Percentiles rank a stretch among this genome's conserved stretches.
Conservation (phyloP, 37 sponge, comb jelly and placozoan species). For the Halichondria panicea region DNA sequence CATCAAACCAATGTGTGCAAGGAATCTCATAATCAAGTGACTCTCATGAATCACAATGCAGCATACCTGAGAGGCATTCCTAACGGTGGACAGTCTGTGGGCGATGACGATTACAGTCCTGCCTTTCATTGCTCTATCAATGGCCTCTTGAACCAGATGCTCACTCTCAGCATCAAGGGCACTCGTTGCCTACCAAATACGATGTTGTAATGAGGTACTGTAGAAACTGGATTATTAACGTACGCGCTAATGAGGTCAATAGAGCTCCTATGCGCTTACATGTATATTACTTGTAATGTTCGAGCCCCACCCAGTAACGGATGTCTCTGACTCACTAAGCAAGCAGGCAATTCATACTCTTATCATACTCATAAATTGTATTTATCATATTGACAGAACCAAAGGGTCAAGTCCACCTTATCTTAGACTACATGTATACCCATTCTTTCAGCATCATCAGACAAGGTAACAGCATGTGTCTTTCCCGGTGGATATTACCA, state of each 20-base stretch:
- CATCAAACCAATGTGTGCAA: neutral
- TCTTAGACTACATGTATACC: too few species aligned
- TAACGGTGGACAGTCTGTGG: conserved; percentile 85
- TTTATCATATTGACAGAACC: too few species aligned
- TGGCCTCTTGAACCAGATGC: conserved; percentile 86
- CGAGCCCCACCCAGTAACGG: neutral
- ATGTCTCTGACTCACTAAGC: neutral
- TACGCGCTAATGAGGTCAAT: neutral
- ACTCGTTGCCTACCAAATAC: conserved; percentile 78
- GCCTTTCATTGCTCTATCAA: conserved; percentile 87
- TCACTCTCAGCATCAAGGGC: conserved; percentile 94
- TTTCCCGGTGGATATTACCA: too few species aligned
- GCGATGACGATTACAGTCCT: conserved; percentile 89
- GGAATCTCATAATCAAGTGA: neutral
- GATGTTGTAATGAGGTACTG: conserved; percentile 1
- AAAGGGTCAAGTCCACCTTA: too few species aligned
- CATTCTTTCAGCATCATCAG: too few species aligned
- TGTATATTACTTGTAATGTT: neutral
- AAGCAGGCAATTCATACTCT: neutral
- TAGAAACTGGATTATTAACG: too few species aligned
- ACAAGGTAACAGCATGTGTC: too few species aligned
- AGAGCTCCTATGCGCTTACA: too few species aligned
- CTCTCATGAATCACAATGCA: neutral
- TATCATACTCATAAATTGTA: neutral
- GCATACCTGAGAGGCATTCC: conserved; percentile 76